phyloP scores from a whole-genome alignment of 2,113 vertebrate species.

The Isurus oxyrinchus region DNA sequence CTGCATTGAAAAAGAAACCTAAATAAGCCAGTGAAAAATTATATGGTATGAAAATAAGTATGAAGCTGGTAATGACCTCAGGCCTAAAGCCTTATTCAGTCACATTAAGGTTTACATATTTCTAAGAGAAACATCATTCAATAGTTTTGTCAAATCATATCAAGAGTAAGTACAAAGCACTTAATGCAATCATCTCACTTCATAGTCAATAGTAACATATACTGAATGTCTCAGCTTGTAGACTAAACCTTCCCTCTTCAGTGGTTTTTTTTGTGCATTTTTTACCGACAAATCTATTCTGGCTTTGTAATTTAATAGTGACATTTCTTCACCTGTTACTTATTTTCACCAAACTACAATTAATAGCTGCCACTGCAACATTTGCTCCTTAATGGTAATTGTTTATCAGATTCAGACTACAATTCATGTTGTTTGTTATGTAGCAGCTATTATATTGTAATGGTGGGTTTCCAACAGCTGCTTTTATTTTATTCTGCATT shows the following conservation, averaged over 20 bases:
- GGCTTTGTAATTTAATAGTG: not conserved
- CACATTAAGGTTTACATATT: not conserved
- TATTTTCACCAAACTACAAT: not conserved
- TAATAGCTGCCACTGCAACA: not conserved
- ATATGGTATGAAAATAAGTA: not conserved
- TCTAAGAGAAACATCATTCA: not conserved
- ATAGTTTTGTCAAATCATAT: not conserved
- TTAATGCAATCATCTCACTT: not conserved
- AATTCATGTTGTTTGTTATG: slow-evolving; percentile 12
- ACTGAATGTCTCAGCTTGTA: not conserved
- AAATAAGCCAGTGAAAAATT: not conserved
- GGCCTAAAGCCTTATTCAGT: not conserved
- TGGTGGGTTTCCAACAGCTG: slow-evolving; percentile 21
- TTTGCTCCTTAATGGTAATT: not conserved
- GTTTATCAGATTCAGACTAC: slow-evolving; percentile 9
- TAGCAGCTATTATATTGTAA: not conserved
- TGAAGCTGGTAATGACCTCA: not conserved
- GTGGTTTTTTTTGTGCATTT: not conserved
- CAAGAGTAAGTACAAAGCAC: not conserved
- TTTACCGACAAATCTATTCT: not conserved
- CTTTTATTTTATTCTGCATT: slow-evolving; percentile 31
- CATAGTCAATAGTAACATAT: not conserved
- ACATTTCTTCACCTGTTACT: not conserved
- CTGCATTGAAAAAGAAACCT: not conserved
- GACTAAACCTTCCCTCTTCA: not conserved